Conservation (phyloP, 1,140 invertebrate genomes). For the Brachionus plicatilis region DNA sequence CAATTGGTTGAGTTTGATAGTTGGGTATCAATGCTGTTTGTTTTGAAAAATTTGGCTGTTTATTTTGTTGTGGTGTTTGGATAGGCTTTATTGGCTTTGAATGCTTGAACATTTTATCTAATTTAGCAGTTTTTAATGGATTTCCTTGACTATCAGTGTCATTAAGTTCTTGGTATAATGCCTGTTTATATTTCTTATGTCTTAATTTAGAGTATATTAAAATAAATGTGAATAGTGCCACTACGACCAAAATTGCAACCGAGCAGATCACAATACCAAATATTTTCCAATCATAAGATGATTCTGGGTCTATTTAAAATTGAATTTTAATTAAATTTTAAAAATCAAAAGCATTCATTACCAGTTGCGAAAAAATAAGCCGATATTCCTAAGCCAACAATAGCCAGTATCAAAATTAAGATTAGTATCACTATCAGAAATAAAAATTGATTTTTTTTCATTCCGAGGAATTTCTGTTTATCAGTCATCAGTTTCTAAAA, state of each 20-base stretch:
- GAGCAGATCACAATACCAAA: background rate
- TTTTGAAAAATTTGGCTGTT: background rate
- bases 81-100: background rate
- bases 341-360: background rate
- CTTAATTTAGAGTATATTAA: background rate
- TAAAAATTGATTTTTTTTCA: background rate
- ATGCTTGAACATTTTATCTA: constrained; percentile 15
- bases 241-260: background rate
- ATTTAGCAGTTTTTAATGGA: constrained; percentile 5
- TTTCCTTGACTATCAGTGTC: constrained; percentile 4
- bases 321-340: background rate
- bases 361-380: background rate
- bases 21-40: background rate
- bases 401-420: background rate
- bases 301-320: background rate
- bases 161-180: background rate
- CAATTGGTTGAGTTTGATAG: background rate
- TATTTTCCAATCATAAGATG: constrained; percentile 22
- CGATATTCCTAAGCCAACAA: background rate
- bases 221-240: background rate
- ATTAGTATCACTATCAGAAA: background rate
- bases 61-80: background rate
- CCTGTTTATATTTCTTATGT: constrained; percentile 1
- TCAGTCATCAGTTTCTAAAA: background rate
- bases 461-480: constrained; percentile 22